These are phyloP conservation scores for Spilarctia lutea DNA, from an alignment of 2,888 invertebrate genomes.

Conservation along the genomic window DNA sequence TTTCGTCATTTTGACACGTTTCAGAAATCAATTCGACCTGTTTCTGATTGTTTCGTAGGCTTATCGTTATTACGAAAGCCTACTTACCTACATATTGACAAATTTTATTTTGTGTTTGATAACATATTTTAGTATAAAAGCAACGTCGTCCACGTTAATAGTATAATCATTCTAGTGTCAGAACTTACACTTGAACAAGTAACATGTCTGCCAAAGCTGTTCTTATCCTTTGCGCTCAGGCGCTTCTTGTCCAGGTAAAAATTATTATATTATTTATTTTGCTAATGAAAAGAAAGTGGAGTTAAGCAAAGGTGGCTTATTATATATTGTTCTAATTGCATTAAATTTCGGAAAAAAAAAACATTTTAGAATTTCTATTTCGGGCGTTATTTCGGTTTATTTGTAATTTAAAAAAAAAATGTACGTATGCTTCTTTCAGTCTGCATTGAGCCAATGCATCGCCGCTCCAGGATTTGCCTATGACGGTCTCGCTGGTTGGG, in stretches of 20 bases:
- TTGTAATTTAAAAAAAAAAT: too few relatives aligned
- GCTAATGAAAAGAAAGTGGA: too few relatives aligned
- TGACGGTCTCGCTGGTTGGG: neutral
- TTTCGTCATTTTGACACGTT: conserved; percentile 2
- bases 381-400: neutral
- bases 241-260: neutral
- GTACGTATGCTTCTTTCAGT: too few relatives aligned
- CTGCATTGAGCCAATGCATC: conserved; percentile 6
- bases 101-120: neutral
- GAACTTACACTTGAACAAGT: neutral
- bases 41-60: neutral
- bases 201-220: neutral
- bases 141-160: too few relatives aligned
- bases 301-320: too few relatives aligned
- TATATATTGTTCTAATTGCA: too few relatives aligned
- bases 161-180: neutral
- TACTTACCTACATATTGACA: neutral
- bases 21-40: neutral
- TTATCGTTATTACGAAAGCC: neutral
- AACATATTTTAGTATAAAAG: neutral
- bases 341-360: too few relatives aligned
- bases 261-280: too few relatives aligned
- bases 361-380: too few relatives aligned
- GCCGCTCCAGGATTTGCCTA: neutral
- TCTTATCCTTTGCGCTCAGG: neutral